These are phyloP conservation scores for Pelochelys cantorii DNA, from an alignment of 2,797 vertebrate species.

Conservation along the genomic window DNA sequence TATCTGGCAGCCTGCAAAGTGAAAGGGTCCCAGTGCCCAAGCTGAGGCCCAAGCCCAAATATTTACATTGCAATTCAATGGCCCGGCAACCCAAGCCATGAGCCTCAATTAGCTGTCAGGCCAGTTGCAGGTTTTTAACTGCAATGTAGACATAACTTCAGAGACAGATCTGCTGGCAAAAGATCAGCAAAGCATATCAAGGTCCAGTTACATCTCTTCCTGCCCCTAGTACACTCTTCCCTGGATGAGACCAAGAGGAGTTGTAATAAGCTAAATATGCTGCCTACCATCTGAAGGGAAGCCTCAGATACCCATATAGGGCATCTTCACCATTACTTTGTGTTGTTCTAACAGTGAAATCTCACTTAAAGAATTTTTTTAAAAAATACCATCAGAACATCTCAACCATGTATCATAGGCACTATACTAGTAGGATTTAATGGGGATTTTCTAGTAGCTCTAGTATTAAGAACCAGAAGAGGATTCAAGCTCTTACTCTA, in stretches of 20 bases:
- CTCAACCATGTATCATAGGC: not conserved
- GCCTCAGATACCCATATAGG: not conserved
- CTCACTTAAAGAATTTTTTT: not conserved
- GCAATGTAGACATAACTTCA: not conserved
- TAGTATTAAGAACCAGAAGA: not conserved
- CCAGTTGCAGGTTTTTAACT: not conserved
- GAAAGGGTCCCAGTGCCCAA: not conserved
- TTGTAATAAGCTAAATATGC: not conserved
- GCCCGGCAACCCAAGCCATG: not conserved
- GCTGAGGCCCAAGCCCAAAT: not conserved
- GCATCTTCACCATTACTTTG: not conserved
- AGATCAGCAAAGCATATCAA: not conserved
- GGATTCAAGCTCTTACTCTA: not conserved
- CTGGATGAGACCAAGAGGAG: not conserved
- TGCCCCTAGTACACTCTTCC: not conserved
- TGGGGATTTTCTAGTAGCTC: rapidly evolving
- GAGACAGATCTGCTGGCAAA: not conserved
- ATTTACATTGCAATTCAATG: not conserved
- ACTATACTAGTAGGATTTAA: rapidly evolving
- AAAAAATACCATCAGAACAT: not conserved
- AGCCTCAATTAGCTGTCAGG: not conserved
- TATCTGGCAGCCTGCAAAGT: not conserved
- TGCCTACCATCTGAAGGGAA: not conserved
- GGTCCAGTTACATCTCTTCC: rapidly evolving
- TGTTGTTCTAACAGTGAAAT: rapidly evolving